Base-by-base conservation (phyloP, 2,113 vertebrate genomes). In the Megaleporinus macrocephalus region DNA sequence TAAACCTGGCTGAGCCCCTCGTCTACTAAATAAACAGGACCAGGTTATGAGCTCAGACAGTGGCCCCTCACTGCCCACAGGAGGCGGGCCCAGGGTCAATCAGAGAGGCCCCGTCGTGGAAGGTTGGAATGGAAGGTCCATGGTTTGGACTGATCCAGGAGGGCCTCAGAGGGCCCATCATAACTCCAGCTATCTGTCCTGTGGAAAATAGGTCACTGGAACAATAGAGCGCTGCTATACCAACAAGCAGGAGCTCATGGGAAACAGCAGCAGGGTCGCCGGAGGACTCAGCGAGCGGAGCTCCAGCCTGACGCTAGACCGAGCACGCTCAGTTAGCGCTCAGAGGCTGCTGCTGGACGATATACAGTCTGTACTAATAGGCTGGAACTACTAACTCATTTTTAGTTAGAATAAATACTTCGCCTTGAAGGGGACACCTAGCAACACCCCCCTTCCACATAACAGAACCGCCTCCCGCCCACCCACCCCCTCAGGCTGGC, bases 191-290 rank as follows among this genome's bases (percentile, higher is more conserved):
- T 20, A 66, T 68, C 30, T 68, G 63, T n/a, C 51, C n/a, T 30
- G 73, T n/a, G 53, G 62, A 79, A 83, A 75, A 63, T 70, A 51
- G 55, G 78, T 76, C 78, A 84, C 14, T 30, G 78, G 53, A 80
- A 80, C 55, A 80, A 70, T 71, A 59, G 44, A 10, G 41, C 59
- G 53, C 22, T 71, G 27, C 65, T 53, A 33, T 61, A 49, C 55
- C 73, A 69, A 26, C 53, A 26, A 73, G 29, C 61, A n/a, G 13
- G 24, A 65, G 53, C 65, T n/a, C 61, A 65, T 55, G 62, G 26
- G 15, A 29, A 29, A 14, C 62, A 6, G 59, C 2, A 20, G n/a
- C n/a, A 49, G 47, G 47, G 47, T 1, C 47, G 6, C 16, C 3
- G 53, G 53, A 55, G 53, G 18, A n/a, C 71, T 70, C 22, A 29